Evolutionary conservation across 2,888 invertebrate genomes (phyloP).

Genomic region (Azorinus chamasolen): DNA sequence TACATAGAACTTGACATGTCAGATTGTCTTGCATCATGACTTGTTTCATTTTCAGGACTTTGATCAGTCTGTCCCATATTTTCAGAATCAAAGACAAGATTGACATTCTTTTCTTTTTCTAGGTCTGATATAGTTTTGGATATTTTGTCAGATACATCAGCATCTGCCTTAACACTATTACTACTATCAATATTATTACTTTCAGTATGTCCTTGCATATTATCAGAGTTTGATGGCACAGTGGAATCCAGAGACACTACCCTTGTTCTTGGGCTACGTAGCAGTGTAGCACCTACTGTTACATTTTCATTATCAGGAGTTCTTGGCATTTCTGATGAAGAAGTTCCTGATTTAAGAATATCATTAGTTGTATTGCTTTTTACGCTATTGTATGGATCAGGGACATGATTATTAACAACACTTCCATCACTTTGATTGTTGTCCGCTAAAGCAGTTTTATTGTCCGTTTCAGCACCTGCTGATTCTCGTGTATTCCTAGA

Average conservation of each 20-base stretch:
- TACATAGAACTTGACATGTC: conserved; percentile 40
- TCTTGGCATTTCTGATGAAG: no score
- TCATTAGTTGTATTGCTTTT: neutral
- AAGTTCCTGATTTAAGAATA: neutral
- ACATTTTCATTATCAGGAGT: conserved; percentile 11
- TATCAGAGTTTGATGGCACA: conserved; percentile 48
- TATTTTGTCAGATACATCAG: conserved; percentile 25
- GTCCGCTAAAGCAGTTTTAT: neutral
- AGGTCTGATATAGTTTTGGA: conserved; percentile 50
- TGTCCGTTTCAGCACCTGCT: neutral
- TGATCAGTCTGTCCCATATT: conserved; percentile 35
- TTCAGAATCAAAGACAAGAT: conserved; percentile 64
- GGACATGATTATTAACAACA: conserved; percentile 1
- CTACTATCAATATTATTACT: neutral
- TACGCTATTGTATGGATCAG: neutral
- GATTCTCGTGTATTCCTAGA: neutral
- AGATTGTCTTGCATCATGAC: neutral
- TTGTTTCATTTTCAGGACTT: neutral
- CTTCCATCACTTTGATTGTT: conserved; percentile 5
- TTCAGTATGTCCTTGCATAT: neutral
- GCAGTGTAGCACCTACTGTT: conserved; percentile 46
- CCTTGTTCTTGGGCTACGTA: conserved; percentile 61
- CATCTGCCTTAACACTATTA: neutral
- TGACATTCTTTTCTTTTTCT: conserved; percentile 53
- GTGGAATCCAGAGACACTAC: conserved; percentile 19